Base-by-base conservation (phyloP, 2,797 vertebrate species). In the Pseudochaenichthys georgianus region DNA sequence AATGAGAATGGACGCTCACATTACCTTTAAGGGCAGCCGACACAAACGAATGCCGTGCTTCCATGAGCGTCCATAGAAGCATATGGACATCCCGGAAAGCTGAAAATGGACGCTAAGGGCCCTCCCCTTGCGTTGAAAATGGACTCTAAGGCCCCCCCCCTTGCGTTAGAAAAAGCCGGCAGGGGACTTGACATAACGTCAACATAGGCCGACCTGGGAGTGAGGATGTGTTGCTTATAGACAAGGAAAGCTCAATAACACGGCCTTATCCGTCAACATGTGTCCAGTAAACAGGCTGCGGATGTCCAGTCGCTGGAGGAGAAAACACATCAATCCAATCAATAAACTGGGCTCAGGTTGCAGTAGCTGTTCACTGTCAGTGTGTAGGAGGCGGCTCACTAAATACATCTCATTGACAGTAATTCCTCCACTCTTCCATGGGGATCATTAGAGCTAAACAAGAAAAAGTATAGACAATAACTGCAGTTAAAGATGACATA, bases 291-390 rank as follows among this genome's bases (percentile, higher is more conserved):
- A 71, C 50, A 67, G 55, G 38, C n/a, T 10, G 19, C 31, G 42
- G 47, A 54, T 12, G 60, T 58, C 23, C 64, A 54, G 64, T 4
- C 41, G 34, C 73, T 84, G 70, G 13, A 51, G 62, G 73, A 77
- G 50, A 76, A 75, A 85, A 76, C 64, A 58, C 61, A 62, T 72
- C 53, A 66, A 69, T 60, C 42, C 13, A 23, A 21, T 78, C 46
- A 34, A 57, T 59, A 45, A 58, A 61, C 16, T 17, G 55, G 5
- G 19, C 17, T 46, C 48, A 21, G 19, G 48, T 73, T 66, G 13
- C 70, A 70, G 50, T 63, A 53, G 19, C 43, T n/a, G 28, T 48
- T 75, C 43, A 55, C 23, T 58, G 48, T 66, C 61, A 58, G 28
- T n/a, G 19, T 59, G 15, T 17, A 8, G 46, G 41, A 55, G 42